phyloP scores from a whole-genome alignment of 2,113 vertebrate species.

The Cavia porcellus region DNA sequence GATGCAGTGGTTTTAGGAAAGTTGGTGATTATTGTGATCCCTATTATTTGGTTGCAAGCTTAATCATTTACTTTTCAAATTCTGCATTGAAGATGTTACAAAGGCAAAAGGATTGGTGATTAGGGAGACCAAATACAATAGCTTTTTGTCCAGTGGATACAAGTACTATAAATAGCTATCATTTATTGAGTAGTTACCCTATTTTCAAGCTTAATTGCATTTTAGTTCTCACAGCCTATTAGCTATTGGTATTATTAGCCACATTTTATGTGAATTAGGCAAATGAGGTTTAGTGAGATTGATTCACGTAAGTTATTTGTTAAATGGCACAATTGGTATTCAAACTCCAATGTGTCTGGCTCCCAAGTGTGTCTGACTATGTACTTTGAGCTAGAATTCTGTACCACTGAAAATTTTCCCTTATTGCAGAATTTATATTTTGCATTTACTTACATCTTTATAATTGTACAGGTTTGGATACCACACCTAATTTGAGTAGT shows the following conservation, averaged over 20 bases:
- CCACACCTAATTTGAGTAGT: conserved; percentile 28
- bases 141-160: background rate
- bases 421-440: conserved; percentile 53
- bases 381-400: conserved; percentile 3
- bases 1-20: background rate
- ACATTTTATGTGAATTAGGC: conserved; percentile 14
- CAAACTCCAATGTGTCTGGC: background rate
- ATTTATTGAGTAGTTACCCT: background rate
- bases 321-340: background rate
- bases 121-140: background rate
- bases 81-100: conserved; percentile 30
- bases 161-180: background rate
- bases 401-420: background rate
- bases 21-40: background rate
- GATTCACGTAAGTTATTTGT: conserved; percentile 31
- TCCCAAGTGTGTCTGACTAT: background rate
- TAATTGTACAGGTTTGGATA: background rate
- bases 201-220: background rate
- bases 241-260: background rate
- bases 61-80: conserved; percentile 47
- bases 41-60: background rate
- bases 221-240: background rate
- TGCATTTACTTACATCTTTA: conserved; percentile 52
- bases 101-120: conserved; percentile 1
- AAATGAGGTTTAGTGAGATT: conserved; percentile 7